Percentiles rank a stretch among this genome's conserved stretches.
Conservation (phyloP, 2,113 vertebrate species). For the Leuciscus idus region DNA sequence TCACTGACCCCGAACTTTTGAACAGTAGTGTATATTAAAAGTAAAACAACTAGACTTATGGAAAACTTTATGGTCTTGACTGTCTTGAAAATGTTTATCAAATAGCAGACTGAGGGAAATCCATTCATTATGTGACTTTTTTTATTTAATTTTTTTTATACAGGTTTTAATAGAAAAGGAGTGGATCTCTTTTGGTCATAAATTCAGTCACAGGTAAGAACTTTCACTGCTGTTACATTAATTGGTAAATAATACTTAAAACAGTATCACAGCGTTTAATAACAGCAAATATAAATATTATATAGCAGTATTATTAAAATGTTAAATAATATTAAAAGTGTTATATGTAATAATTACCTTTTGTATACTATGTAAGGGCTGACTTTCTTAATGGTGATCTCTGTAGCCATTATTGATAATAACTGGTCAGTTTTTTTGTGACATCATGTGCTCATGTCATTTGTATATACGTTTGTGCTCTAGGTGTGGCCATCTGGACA, state of each 20-base stretch:
- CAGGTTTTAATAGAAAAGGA: constrained; percentile 58
- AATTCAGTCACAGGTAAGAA: constrained; percentile 54
- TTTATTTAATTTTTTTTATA: background rate
- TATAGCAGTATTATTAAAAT: background rate
- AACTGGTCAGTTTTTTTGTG: background rate
- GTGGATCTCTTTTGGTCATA: constrained; percentile 58
- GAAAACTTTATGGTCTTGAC: background rate
- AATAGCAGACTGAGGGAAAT: background rate
- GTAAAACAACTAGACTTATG: background rate
- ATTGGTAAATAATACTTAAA: background rate
- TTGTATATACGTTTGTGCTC: constrained; percentile 34
- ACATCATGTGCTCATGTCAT: background rate
- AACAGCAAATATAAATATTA: background rate
- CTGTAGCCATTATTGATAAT: background rate
- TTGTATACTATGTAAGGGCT: background rate
- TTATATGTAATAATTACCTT: background rate
- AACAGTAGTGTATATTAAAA: background rate
- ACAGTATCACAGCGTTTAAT: background rate
- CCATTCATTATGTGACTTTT: background rate
- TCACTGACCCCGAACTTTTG: background rate
- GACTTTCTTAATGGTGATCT: background rate
- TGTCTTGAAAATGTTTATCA: background rate
- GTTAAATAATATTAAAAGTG: background rate
- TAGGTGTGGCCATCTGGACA: constrained; percentile 81
- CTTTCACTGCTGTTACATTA: background rate